Percentiles rank a stretch among this genome's conserved stretches.
phyloP scores from a whole-genome alignment of 2,888 invertebrate genomes.

The Liodrosophila aerea region DNA sequence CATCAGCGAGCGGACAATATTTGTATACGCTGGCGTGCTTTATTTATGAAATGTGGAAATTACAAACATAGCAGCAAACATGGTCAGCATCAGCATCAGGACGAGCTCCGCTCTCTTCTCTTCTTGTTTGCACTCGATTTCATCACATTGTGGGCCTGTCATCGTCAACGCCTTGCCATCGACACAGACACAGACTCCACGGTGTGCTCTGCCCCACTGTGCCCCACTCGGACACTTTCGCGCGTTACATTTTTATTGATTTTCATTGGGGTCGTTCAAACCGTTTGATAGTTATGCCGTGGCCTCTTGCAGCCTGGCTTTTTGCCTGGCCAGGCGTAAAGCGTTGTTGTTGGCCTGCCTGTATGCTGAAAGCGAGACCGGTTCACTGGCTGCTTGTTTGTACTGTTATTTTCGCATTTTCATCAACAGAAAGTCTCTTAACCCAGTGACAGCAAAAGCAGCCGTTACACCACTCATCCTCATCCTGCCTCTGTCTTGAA shows the following conservation, averaged over 20 bases:
- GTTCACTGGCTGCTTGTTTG: conserved; percentile 33
- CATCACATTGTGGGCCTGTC: conserved; percentile 39
- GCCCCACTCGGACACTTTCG: conserved; percentile 41
- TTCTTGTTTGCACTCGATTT: conserved; percentile 35
- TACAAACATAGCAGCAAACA: conserved; percentile 50
- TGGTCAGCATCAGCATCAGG: conserved; percentile 8
- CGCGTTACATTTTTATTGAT: conserved; percentile 66
- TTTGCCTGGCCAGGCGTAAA: conserved; percentile 31
- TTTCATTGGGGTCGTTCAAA: conserved; percentile 41
- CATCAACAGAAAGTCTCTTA: conserved; percentile 63
- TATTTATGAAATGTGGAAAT: conserved; percentile 77
- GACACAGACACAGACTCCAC: conserved; percentile 12
- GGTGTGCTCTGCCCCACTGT: not conserved
- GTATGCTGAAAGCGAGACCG: conserved; percentile 7
- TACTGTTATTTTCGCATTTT: conserved; percentile 65
- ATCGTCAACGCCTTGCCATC: conserved; percentile 22
- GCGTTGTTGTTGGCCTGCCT: conserved; percentile 31
- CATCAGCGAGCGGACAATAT: conserved; percentile 69
- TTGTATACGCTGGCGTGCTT: conserved; percentile 60
- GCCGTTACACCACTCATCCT: not conserved
- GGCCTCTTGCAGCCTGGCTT: conserved; percentile 33
- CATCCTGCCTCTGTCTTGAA: too few relatives aligned
- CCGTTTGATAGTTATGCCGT: conserved; percentile 7
- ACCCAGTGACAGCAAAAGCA: conserved; percentile 15
- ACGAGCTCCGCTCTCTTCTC: conserved; percentile 3